Evolutionary conservation across 2,113 vertebrate species (phyloP).

Genomic region (Cyphotilapia sp.): DNA sequence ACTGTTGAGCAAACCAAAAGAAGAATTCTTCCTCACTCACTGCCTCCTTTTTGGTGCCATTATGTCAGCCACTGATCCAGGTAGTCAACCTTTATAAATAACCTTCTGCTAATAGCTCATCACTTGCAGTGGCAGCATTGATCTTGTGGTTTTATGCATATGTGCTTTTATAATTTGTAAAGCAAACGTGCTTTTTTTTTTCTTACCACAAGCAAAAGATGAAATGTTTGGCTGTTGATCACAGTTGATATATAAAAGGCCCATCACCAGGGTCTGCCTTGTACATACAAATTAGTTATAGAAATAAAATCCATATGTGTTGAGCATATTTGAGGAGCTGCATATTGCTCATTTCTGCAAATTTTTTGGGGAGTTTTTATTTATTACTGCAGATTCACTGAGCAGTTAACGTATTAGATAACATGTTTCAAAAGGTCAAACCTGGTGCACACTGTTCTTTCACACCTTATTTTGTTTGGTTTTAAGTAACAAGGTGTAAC

Average conservation of each 20-base stretch:
- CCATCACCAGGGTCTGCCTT: neutral
- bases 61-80: conserved; percentile 85
- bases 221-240: neutral
- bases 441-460: neutral
- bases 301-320: neutral
- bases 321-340: neutral
- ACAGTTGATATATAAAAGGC: neutral
- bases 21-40: conserved; percentile 81
- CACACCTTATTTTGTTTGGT: neutral
- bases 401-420: neutral
- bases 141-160: neutral
- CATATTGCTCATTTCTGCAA: neutral
- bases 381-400: neutral
- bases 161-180: neutral
- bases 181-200: neutral
- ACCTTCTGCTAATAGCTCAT: neutral
- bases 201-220: neutral
- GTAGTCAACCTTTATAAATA: conserved; percentile 54
- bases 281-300: neutral
- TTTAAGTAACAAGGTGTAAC: neutral
- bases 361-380: neutral
- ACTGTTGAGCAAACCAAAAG: conserved; percentile 57
- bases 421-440: neutral
- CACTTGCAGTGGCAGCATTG: neutral
- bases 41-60: conserved; percentile 83